Evolutionary conservation across 2,797 vertebrate species (phyloP).

Genomic region (Spea hammondii): DNA sequence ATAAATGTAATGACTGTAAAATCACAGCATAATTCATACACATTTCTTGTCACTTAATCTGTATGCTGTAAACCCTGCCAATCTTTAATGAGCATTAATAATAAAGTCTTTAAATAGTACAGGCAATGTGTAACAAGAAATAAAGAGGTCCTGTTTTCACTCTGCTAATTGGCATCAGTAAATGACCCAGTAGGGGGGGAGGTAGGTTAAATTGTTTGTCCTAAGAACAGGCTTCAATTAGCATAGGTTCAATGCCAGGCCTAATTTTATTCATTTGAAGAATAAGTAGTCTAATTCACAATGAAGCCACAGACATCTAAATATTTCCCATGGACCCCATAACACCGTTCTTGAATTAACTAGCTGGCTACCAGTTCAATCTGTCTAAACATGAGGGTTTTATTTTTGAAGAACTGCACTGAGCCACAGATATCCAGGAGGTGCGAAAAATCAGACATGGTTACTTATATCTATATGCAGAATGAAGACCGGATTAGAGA

Average conservation of each 20-base stretch:
- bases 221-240: constrained; percentile 58
- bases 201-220: constrained; percentile 60
- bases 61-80: constrained; percentile 11
- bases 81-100: constrained; percentile 56
- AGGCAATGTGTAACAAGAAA: constrained; percentile 34
- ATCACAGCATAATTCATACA: constrained; percentile 18
- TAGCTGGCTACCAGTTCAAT: no score
- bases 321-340: constrained; percentile 4
- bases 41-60: constrained; percentile 25
- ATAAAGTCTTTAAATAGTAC: constrained; percentile 56
- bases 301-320: constrained; percentile 57
- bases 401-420: no score
- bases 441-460: no score
- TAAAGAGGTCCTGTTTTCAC: constrained; percentile 1
- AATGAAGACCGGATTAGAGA: no score
- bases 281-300: constrained; percentile 58
- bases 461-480: no score
- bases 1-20: constrained; percentile 36
- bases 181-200: constrained; percentile 56
- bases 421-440: no score
- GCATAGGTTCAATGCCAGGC: constrained; percentile 62
- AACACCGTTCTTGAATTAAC: no score
- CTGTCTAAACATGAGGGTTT: no score
- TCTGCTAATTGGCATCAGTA: constrained; percentile 59
- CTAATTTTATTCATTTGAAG: constrained; percentile 63